Evolutionary conservation across 2,888 invertebrate species (phyloP).

Genomic region (Cheilosia vulpina): DNA sequence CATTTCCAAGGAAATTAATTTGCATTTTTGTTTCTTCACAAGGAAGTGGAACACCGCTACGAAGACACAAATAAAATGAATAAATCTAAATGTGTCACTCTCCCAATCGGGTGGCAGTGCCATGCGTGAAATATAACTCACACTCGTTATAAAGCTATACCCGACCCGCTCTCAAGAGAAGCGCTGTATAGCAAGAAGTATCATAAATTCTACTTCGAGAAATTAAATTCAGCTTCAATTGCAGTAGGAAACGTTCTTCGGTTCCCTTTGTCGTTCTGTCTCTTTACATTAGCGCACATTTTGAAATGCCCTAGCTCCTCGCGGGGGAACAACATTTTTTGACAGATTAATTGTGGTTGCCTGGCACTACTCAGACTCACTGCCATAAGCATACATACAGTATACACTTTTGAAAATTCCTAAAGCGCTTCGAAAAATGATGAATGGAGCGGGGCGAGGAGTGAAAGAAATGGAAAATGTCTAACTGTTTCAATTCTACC

Average conservation of each 20-base stretch:
- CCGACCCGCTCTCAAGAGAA: not conserved
- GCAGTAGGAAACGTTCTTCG: conserved; percentile 41
- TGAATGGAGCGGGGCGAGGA: not conserved
- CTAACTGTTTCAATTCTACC: conserved; percentile 21
- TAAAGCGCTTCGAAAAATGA: conserved; percentile 27
- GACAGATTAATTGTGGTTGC: conserved; percentile 74
- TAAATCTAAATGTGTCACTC: conserved; percentile 42
- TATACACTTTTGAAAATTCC: conserved; percentile 41
- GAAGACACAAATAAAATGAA: conserved; percentile 22
- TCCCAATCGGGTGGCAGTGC: conserved; percentile 6
- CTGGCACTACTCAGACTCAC: conserved; percentile 23
- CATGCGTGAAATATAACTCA: conserved; percentile 30
- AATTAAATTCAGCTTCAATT: conserved; percentile 71
- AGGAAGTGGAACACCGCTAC: conserved; percentile 8
- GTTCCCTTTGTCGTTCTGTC: not conserved
- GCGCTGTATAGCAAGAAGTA: conserved; percentile 24
- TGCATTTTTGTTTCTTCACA: not conserved
- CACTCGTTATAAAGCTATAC: not conserved
- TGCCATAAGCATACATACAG: conserved; percentile 29
- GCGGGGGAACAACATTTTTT: conserved; percentile 45
- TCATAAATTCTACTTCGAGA: conserved; percentile 69
- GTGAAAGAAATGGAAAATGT: conserved; percentile 17
- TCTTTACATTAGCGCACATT: not conserved
- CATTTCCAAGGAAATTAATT: conserved; percentile 36
- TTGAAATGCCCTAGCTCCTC: not conserved